Conservation (phyloP, 2,113 vertebrate genomes). For the Nycticryphes semicollaris region DNA sequence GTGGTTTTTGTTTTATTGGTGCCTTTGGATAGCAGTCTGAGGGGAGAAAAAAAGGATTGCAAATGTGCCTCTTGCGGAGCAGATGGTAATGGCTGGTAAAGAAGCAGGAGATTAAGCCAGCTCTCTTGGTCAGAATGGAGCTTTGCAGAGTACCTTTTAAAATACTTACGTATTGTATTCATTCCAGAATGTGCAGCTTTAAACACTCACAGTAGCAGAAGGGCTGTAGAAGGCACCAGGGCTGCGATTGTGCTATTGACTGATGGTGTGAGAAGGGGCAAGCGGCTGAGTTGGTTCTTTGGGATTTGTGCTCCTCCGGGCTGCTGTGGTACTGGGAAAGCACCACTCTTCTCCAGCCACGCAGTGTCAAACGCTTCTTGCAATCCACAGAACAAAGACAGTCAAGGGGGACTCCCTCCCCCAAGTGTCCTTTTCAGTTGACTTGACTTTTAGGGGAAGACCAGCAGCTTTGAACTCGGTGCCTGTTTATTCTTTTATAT, state of each 20-base stretch:
- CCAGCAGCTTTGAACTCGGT: fast-evolving
- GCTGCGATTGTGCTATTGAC: fast-evolving
- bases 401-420: background rate
- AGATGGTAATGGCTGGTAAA: background rate
- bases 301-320: background rate
- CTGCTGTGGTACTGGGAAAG: background rate
- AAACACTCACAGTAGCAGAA: fast-evolving
- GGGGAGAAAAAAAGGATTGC: background rate
- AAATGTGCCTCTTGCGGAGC: background rate
- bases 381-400: background rate
- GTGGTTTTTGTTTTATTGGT: background rate
- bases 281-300: fast-evolving
- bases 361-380: background rate
- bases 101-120: background rate
- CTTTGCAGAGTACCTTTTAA: background rate
- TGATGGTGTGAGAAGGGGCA: fast-evolving
- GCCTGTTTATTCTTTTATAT: background rate
- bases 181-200: background rate
- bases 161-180: background rate
- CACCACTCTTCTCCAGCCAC: background rate
- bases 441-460: background rate
- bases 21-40: background rate
- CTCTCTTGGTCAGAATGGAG: background rate
- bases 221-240: background rate
- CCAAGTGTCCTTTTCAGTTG: background rate